These are phyloP conservation scores for Drosophila rhopaloa DNA, from an alignment of 1,140 invertebrate species.

Conservation along the genomic window DNA sequence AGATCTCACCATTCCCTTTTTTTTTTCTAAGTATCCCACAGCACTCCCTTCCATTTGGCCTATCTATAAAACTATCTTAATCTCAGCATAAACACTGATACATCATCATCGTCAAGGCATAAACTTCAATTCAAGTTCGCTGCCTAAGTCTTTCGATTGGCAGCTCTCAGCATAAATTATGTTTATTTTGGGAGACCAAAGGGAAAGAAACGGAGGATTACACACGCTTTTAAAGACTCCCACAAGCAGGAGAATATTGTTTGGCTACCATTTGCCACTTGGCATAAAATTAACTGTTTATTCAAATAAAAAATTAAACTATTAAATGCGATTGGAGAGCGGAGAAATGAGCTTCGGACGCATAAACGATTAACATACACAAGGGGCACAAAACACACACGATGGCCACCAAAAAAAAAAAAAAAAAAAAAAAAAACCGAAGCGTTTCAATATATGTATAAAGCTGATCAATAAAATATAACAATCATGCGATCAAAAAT, in stretches of 20 bases:
- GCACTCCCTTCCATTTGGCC: slow-evolving; percentile 25
- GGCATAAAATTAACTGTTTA: slow-evolving; percentile 82
- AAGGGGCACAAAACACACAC: slow-evolving; percentile 63
- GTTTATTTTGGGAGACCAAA: slow-evolving; percentile 18
- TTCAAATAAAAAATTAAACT: slow-evolving; percentile 82
- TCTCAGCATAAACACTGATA: slow-evolving; percentile 42
- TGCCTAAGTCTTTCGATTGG: slow-evolving; percentile 49
- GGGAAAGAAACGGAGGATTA: slow-evolving; percentile 33
- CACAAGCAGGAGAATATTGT: slow-evolving; percentile 25
- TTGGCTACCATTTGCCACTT: slow-evolving; percentile 66
- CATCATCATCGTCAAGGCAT: slow-evolving; percentile 28
- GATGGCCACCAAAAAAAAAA: slow-evolving; percentile 53
- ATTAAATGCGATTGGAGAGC: slow-evolving; percentile 53
- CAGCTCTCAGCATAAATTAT: slow-evolving; percentile 41
- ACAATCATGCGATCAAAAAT: slow-evolving; percentile 82
- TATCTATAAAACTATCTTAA: slow-evolving; percentile 30
- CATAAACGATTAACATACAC: slow-evolving; percentile 81
- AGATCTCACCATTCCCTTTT: neutral
- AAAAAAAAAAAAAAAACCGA: slow-evolving; percentile 58
- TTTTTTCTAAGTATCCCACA: slow-evolving; percentile 3
- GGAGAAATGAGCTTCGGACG: slow-evolving; percentile 64
- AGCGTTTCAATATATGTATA: slow-evolving; percentile 66
- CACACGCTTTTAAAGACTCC: slow-evolving; percentile 45
- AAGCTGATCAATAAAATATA: slow-evolving; percentile 79
- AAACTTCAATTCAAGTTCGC: slow-evolving; percentile 36